Conservation (phyloP, 2,113 vertebrate genomes). For the Vidua macroura region DNA sequence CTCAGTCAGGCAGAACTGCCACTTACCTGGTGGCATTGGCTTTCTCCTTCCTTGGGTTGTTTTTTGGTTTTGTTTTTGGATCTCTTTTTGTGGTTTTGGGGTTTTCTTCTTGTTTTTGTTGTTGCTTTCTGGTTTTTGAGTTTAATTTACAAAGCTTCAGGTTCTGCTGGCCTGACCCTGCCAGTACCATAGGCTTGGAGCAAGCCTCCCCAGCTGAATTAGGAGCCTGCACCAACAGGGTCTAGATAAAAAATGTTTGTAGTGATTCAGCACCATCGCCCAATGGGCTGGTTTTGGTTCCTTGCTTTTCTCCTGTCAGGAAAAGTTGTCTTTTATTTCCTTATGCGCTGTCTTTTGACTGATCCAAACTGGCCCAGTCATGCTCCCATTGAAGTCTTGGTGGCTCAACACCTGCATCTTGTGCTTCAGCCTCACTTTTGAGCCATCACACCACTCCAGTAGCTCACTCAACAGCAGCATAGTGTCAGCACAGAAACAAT, state of each 20-base stretch:
- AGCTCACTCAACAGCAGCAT: not conserved
- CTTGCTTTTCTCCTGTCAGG: not conserved
- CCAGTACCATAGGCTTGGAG: not conserved
- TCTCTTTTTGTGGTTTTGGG: not conserved
- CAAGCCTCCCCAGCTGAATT: not conserved
- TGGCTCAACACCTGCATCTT: not conserved
- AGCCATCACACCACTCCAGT: not conserved
- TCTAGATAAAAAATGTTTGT: not conserved
- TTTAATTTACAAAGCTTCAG: not conserved
- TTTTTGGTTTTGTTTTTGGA: not conserved
- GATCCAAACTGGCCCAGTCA: not conserved
- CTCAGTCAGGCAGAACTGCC: not conserved
- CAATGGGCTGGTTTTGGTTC: not conserved
- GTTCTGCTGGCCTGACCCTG: not conserved
- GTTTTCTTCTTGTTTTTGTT: not conserved
- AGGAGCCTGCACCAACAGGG: not conserved
- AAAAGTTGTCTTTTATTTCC: not conserved
- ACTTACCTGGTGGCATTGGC: not conserved
- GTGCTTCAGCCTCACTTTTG: not conserved
- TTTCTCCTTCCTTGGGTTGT: not conserved
- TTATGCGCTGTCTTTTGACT: not conserved
- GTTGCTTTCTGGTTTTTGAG: not conserved
- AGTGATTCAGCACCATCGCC: not conserved
- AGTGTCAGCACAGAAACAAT: conserved; percentile 37
- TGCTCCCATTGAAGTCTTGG: not conserved